These are phyloP conservation scores for Nephrotoma flavescens DNA, from an alignment of 2,888 invertebrate genomes.

Conservation along the genomic window DNA sequence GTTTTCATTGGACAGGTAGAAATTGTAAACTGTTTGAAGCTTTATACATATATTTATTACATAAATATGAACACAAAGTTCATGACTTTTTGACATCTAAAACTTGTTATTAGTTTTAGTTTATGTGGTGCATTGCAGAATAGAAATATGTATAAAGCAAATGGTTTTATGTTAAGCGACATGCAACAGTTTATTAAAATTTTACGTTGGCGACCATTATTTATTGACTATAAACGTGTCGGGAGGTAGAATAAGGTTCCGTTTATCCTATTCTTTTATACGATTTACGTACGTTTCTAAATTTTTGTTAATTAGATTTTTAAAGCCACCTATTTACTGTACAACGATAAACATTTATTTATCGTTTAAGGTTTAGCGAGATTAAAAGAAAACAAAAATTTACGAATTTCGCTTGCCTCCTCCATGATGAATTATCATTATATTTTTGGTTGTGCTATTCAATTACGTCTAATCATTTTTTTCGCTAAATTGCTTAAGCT, in stretches of 20 bases:
- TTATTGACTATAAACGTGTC: too few species aligned
- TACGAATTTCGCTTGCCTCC: neutral
- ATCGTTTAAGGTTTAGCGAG: neutral
- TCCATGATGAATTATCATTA: neutral
- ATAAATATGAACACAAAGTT: neutral
- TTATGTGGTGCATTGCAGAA: neutral
- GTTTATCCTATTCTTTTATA: neutral
- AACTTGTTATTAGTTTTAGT: neutral
- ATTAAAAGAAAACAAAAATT: neutral
- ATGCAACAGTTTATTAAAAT: neutral
- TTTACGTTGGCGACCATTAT: neutral
- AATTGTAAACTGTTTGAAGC: neutral
- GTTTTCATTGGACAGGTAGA: neutral
- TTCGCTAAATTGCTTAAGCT: neutral
- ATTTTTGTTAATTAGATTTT: too few species aligned
- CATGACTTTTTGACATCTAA: neutral
- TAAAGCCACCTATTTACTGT: too few species aligned
- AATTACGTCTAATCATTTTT: neutral
- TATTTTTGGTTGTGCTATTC: neutral
- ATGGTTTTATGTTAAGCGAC: neutral
- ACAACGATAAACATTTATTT: neutral
- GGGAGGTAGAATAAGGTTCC: neutral
- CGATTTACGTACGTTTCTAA: neutral
- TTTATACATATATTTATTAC: neutral
- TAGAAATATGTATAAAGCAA: neutral